A percentile compares a stretch with the other conserved stretches of the same genome.
Conservation (phyloP, 2,797 vertebrate species). For the Esox lucius region DNA sequence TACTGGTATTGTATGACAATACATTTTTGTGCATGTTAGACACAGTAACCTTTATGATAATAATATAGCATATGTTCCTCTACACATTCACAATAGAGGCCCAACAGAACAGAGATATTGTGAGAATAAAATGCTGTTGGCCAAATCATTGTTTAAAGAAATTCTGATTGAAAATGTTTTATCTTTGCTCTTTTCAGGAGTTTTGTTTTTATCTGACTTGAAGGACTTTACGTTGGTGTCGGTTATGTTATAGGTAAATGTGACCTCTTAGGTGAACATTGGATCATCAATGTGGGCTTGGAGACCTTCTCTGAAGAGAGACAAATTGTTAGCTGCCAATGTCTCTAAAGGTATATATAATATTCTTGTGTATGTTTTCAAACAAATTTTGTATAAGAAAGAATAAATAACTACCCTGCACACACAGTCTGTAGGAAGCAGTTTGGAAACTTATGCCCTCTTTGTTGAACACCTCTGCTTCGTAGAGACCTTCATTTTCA, state of each 20-base stretch:
- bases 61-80: background rate
- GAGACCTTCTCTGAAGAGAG: conserved; percentile 22
- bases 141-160: background rate
- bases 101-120: background rate
- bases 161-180: accelerated
- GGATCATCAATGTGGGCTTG: accelerated
- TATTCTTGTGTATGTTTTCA: background rate
- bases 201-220: conserved; percentile 18
- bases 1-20: background rate
- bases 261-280: accelerated
- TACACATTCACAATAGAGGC: background rate
- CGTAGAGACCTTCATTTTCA: background rate
- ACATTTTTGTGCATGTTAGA: background rate
- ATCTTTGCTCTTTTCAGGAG: accelerated
- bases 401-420: background rate
- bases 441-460: accelerated
- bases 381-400: too few species aligned
- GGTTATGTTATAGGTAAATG: background rate
- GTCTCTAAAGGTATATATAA: background rate
- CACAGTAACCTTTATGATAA: background rate
- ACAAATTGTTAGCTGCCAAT: background rate
- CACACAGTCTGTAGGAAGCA: background rate
- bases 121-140: background rate
- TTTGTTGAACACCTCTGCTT: background rate
- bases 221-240: accelerated